These are phyloP conservation scores for Psittacula echo DNA, from an alignment of 2,797 vertebrate species.

Conservation along the genomic window DNA sequence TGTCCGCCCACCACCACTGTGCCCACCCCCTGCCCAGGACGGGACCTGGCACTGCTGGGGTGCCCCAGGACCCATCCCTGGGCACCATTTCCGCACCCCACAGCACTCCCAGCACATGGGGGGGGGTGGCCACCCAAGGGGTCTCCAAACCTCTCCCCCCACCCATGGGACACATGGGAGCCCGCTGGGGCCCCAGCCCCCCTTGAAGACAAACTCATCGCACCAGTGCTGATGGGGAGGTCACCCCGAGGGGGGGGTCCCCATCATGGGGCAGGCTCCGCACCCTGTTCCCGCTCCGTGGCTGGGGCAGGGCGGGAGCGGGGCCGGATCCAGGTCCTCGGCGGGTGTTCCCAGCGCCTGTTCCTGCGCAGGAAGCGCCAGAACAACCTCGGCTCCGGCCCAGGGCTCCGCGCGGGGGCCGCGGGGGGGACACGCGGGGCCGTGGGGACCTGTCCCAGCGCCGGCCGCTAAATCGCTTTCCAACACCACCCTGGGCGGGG, in stretches of 20 bases:
- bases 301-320: not conserved
- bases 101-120: not conserved
- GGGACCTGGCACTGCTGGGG: not conserved
- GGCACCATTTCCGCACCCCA: not conserved
- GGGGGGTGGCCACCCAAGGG: no score
- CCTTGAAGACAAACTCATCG: not conserved
- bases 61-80: not conserved
- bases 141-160: not conserved
- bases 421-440: not conserved
- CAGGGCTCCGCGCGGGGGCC: not conserved
- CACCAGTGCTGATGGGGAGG: not conserved
- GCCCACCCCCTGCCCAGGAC: not conserved
- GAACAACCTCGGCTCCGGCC: constrained; percentile 19
- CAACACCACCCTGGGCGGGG: constrained; percentile 2
- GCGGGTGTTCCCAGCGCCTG: constrained; percentile 41
- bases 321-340: not conserved
- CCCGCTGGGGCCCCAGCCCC: not conserved
- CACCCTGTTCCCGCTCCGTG: rapidly evolving
- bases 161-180: not conserved
- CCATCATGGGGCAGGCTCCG: rapidly evolving
- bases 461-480: not conserved
- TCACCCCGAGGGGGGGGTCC: rapidly evolving
- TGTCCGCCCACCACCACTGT: rapidly evolving
- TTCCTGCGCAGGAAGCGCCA: constrained; percentile 54
- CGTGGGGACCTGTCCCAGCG: not conserved